phyloP scores from a whole-genome alignment of 2,797 vertebrate genomes.

The Xenopus petersii region DNA sequence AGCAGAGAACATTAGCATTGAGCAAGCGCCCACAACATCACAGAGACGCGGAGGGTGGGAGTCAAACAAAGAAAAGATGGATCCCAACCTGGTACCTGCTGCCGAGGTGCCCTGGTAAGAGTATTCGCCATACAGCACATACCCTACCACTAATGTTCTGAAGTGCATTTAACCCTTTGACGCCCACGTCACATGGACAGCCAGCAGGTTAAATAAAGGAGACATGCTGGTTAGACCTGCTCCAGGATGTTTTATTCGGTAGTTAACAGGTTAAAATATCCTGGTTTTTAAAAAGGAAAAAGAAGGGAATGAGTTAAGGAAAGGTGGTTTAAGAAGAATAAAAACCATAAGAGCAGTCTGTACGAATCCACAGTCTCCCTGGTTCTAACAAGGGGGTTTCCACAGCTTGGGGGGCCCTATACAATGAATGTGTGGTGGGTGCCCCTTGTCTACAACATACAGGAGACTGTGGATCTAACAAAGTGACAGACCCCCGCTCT shows the following conservation, averaged over 20 bases:
- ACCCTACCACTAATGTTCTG: neutral
- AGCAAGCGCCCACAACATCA: conserved; percentile 2
- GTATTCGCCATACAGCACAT: neutral
- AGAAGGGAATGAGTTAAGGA: neutral
- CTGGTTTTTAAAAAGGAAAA: neutral
- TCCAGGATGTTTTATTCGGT: neutral
- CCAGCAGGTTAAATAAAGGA: neutral
- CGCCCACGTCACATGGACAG: neutral
- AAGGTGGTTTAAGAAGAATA: neutral
- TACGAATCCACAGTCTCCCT: conserved; percentile 26
- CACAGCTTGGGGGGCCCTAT: too few relatives aligned
- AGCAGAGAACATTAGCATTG: conserved; percentile 32
- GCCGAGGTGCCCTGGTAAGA: neutral
- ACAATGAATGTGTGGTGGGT: too few relatives aligned
- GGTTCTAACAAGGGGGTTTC: neutral
- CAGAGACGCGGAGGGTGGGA: conserved; percentile 1
- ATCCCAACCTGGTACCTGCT: neutral
- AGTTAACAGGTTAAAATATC: neutral
- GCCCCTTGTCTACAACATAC: too few relatives aligned
- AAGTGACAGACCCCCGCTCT: neutral
- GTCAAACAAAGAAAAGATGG: neutral
- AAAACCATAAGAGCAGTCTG: neutral
- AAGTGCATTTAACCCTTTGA: conserved; percentile 2
- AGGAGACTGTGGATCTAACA: conserved; percentile 6
- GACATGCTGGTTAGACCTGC: neutral